phyloP scores from a whole-genome alignment of 1,140 invertebrate genomes.

The Drosophila sulfurigaster region DNA sequence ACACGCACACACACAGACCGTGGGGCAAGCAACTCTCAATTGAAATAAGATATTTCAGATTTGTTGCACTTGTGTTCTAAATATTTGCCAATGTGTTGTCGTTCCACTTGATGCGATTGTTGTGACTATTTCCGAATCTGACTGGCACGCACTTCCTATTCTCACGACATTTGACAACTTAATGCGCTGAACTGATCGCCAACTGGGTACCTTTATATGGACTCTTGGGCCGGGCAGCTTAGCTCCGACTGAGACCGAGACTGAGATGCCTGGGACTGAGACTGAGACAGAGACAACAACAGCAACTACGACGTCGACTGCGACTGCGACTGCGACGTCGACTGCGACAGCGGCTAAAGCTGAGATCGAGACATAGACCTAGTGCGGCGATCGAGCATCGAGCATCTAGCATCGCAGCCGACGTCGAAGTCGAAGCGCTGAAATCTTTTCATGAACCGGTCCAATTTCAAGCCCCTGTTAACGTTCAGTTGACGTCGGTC shows the following conservation, averaged over 20 bases:
- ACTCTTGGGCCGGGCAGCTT: conserved; percentile 67
- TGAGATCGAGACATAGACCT: conserved; percentile 51
- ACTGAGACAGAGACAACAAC: conserved; percentile 15
- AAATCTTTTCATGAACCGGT: conserved; percentile 78
- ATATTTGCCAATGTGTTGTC: no score
- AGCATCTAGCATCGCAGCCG: conserved; percentile 20
- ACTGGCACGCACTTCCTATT: conserved; percentile 82
- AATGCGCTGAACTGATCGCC: conserved; percentile 69
- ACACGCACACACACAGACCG: no score
- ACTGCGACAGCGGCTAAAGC: not conserved
- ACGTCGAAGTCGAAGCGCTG: conserved; percentile 34
- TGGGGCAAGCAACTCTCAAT: no score
- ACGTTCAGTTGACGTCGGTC: conserved; percentile 16
- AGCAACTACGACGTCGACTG: conserved; percentile 7
- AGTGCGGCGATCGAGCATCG: conserved; percentile 60
- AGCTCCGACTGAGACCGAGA: conserved; percentile 45
- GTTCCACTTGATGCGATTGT: conserved; percentile 20
- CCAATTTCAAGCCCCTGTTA: conserved; percentile 72
- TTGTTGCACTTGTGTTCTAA: not conserved
- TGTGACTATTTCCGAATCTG: conserved; percentile 58
- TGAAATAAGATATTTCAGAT: not conserved
- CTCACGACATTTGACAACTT: conserved; percentile 82
- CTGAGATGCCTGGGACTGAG: conserved; percentile 11
- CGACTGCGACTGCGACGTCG: not conserved
- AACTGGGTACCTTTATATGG: conserved; percentile 77